These are phyloP conservation scores for Cervus canadensis DNA, from an alignment of 2,113 vertebrate genomes.

Conservation along the genomic window DNA sequence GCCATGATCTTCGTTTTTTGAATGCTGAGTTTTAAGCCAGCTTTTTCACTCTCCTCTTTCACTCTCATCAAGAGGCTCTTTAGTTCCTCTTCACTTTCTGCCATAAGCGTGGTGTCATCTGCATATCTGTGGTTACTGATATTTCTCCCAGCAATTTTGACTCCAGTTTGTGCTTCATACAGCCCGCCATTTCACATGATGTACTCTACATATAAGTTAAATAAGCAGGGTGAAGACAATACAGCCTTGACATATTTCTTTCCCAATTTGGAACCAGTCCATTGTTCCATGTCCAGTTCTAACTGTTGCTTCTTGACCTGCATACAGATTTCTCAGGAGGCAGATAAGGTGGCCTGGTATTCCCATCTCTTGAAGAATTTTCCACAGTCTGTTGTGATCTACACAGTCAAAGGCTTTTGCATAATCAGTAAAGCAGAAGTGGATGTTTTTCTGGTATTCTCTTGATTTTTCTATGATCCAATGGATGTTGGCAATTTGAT, in stretches of 20 bases:
- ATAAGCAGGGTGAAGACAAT: background rate
- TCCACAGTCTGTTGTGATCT: background rate
- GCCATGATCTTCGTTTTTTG: background rate
- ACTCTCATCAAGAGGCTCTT: background rate
- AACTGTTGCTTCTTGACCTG: background rate
- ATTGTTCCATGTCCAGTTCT: background rate
- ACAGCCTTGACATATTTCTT: background rate
- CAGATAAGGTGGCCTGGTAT: background rate
- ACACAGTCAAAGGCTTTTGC: background rate
- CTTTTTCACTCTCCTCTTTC: background rate
- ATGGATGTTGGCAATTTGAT: background rate
- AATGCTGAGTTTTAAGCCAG: background rate
- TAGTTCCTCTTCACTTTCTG: background rate
- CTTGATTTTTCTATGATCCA: background rate
- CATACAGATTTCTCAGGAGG: background rate
- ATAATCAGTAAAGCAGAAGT: background rate
- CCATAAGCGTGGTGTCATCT: background rate
- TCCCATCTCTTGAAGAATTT: background rate
- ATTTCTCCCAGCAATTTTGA: background rate
- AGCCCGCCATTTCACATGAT: background rate
- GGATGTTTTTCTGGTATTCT: background rate
- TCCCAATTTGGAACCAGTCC: background rate
- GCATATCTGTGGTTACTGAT: background rate
- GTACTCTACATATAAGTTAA: background rate
- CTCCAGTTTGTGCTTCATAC: background rate